phyloP scores from a whole-genome alignment of 2,797 vertebrate genomes.

The Kryptopterus vitreolus region DNA sequence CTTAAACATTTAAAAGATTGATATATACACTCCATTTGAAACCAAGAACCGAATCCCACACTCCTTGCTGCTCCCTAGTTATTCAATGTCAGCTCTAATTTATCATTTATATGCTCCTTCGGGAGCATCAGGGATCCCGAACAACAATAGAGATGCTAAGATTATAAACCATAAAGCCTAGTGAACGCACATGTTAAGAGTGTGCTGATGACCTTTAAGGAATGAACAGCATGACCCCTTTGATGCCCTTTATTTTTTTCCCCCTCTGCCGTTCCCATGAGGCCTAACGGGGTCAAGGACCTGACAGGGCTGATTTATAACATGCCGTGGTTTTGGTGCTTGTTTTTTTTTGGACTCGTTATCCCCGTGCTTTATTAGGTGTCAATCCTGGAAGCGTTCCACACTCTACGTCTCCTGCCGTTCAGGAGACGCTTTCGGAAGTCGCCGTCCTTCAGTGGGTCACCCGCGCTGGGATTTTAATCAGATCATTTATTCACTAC shows the following conservation, averaged over 20 bases:
- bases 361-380: slow-evolving; percentile 18
- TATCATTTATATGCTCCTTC: not conserved
- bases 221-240: slow-evolving; percentile 48
- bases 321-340: slow-evolving; percentile 45
- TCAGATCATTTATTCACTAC: not conserved
- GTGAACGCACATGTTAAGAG: not conserved
- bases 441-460: slow-evolving; percentile 1
- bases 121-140: not conserved
- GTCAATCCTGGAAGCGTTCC: not conserved
- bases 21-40: not conserved
- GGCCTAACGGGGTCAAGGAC: slow-evolving; percentile 77
- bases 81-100: not conserved
- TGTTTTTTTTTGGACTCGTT: not conserved
- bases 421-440: not conserved
- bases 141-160: not conserved
- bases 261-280: slow-evolving; percentile 52
- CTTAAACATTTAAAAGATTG: not conserved
- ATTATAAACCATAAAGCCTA: not conserved
- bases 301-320: slow-evolving; percentile 67
- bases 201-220: slow-evolving; percentile 1
- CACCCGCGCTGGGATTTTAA: slow-evolving; percentile 7
- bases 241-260: slow-evolving; percentile 71
- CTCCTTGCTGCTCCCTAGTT: no score
- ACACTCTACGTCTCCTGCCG: not conserved
- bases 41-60: not conserved